phyloP scores from a whole-genome alignment of 2,113 vertebrate genomes.

The Podarcis cretensis region DNA sequence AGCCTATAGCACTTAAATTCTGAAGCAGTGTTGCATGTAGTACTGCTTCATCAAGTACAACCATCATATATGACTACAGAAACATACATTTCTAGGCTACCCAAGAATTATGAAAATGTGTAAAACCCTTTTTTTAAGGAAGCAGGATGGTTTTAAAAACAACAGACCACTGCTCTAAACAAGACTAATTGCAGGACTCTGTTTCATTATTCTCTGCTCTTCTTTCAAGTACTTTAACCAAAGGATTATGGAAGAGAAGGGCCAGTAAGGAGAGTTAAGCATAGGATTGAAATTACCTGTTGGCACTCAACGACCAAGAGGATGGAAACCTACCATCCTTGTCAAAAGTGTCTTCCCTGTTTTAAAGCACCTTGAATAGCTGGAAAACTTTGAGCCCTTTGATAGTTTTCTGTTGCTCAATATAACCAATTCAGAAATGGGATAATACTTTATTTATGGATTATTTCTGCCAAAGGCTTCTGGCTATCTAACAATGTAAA shows the following conservation, averaged over 20 bases:
- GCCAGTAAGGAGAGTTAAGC: neutral
- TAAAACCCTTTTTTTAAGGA: neutral
- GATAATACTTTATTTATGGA: slow-evolving; percentile 13
- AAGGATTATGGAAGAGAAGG: neutral
- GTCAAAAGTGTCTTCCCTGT: neutral
- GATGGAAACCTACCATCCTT: neutral
- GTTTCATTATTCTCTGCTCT: neutral
- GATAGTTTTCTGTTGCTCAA: neutral
- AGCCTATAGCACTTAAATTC: neutral
- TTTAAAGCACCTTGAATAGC: neutral
- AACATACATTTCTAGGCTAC: slow-evolving; percentile 4
- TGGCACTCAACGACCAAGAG: neutral
- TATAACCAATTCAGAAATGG: neutral
- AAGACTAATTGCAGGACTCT: neutral
- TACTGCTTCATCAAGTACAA: slow-evolving; percentile 34
- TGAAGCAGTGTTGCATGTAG: neutral
- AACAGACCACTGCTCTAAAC: neutral
- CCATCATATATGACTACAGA: slow-evolving; percentile 18
- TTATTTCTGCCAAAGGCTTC: neutral
- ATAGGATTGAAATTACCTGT: neutral
- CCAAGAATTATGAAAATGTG: neutral
- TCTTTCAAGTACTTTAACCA: neutral
- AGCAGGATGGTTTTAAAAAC: neutral
- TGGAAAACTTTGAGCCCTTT: neutral
- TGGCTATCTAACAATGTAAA: neutral